Evolutionary conservation across 2,888 invertebrate genomes (phyloP), one percentile per base, ranked within the genome.

Genomic region (Digitonthophagus gazella): DNA sequence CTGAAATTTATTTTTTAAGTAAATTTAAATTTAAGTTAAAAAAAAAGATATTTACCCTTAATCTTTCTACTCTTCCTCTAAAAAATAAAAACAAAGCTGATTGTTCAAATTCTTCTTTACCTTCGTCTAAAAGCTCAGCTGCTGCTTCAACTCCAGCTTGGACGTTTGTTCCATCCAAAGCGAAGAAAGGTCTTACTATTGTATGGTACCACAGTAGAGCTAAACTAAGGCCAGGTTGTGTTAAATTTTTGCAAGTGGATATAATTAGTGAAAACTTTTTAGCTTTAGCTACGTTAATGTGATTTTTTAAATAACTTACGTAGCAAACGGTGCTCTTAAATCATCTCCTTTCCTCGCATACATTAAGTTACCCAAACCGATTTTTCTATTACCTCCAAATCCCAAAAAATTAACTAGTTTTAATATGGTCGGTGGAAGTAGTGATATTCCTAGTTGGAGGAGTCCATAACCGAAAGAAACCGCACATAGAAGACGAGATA

Each of bases 391-490:
- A 0, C 89, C 89, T 70, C 87, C 86, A 79, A 91, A 90, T 1
- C 91, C 91, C 75, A 91, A 80, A 76, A 91, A 85, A 76, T 87
- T 88, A 2, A 88, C 88, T 20, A 88, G 76, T 73, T 83, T 84
- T n/a, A 87, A 77, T 63, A 90, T 76, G 18, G 88, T 87, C 0
- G 90, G 88, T 3, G 91, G 90, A 63, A 91, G 81, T 67, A 91
- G 81, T 4, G 91, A 91, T 66, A 90, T 85, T 71, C 88, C 88
- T 67, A 91, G 80, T 76, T 90, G 90, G 76, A 91, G 89, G 54
- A 89, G 82, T 11, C 91, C 91, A 74, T 89, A 90, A 2, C 91
- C 91, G 78, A 91, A 91, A 75, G 89, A 88, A 3, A 90, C 88
- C 0, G 89, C 88, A 3, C 88, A 86, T 86, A 90, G 87, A 56